Conservation (phyloP, 2,797 vertebrate species). For the Eulemur albifrons region DNA sequence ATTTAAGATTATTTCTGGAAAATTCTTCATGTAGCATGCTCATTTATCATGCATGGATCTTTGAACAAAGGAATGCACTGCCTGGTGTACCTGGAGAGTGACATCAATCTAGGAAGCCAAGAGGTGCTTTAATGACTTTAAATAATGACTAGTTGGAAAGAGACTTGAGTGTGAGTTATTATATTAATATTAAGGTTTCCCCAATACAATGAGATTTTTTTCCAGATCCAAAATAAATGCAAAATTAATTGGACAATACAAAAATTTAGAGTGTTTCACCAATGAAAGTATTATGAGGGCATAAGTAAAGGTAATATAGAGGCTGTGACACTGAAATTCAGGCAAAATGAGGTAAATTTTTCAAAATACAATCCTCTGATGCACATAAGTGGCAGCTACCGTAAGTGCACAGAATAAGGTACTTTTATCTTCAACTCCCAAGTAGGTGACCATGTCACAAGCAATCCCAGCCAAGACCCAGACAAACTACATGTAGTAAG, state of each 20-base stretch:
- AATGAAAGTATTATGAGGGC: neutral
- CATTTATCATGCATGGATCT: neutral
- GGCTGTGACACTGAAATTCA: neutral
- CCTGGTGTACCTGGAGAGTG: neutral
- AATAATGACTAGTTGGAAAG: neutral
- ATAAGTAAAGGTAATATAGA: neutral
- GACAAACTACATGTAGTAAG: neutral
- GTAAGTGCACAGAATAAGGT: neutral
- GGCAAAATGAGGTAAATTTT: neutral
- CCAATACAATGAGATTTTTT: neutral
- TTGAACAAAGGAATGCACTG: neutral
- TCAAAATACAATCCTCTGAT: conserved; percentile 19
- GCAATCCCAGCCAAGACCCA: neutral
- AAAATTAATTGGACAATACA: neutral
- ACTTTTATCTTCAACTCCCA: neutral
- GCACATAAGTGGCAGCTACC: neutral
- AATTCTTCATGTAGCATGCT: neutral
- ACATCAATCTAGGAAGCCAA: neutral
- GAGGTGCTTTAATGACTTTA: neutral
- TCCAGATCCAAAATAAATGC: neutral
- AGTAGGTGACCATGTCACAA: neutral
- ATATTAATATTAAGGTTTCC: neutral
- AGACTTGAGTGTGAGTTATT: neutral
- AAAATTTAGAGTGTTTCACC: neutral
- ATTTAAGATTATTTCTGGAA: neutral